Conservation (phyloP, 2,888 invertebrate species). For the Cosmia pyralina region DNA sequence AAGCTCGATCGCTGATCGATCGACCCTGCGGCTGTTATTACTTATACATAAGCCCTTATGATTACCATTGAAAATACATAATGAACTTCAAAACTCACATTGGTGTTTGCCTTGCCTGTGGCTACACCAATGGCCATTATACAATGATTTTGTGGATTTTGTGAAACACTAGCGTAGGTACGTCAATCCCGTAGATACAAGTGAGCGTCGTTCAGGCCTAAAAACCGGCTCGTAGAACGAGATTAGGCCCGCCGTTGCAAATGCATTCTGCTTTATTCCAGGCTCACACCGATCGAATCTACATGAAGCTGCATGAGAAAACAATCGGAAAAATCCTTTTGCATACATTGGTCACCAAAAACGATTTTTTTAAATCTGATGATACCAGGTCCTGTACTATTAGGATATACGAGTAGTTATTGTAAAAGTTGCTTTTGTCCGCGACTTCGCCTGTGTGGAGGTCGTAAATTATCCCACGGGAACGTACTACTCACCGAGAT, state of each 20-base stretch:
- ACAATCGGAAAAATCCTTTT: background rate
- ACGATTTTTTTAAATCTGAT: background rate
- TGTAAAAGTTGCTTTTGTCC: background rate
- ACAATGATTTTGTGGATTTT: background rate
- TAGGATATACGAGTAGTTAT: background rate
- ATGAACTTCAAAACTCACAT: background rate
- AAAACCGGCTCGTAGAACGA: conserved; percentile 20
- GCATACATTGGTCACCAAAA: background rate
- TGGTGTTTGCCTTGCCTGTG: background rate
- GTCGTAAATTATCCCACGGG: background rate
- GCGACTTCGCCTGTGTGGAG: background rate
- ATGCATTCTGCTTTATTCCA: conserved; percentile 21
- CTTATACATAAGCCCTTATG: no score
- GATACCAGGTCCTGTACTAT: background rate
- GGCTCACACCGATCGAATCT: conserved; percentile 24
- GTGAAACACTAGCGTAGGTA: background rate
- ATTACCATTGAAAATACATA: background rate
- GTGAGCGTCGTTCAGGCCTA: conserved; percentile 3
- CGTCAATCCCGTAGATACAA: background rate
- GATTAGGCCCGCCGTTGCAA: conserved; percentile 28
- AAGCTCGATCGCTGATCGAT: no score
- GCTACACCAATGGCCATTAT: background rate
- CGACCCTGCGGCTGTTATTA: no score
- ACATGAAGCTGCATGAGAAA: conserved; percentile 22
- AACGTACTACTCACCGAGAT: background rate